These are phyloP conservation scores for Sesamia inferens DNA, from an alignment of 2,888 invertebrate genomes.

Conservation along the genomic window DNA sequence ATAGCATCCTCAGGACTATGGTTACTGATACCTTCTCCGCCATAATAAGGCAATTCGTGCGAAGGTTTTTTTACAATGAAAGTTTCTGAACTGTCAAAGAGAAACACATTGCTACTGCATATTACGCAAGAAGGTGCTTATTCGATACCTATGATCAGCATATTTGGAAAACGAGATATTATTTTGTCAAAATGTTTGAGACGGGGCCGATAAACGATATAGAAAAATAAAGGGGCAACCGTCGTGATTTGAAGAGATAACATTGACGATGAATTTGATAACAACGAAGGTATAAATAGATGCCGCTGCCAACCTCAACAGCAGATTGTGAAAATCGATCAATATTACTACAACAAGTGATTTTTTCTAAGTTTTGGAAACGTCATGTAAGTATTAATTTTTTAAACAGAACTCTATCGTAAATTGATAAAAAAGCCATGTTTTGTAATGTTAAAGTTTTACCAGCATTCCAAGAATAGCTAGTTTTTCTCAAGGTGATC, in stretches of 20 bases:
- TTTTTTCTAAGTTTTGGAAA: conserved; percentile 35
- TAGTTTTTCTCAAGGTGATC: background rate
- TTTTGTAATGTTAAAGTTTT: background rate
- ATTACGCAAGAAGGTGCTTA: too few species aligned
- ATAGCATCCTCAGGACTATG: too few species aligned
- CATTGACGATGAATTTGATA: conserved; percentile 66
- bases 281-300: conserved; percentile 68
- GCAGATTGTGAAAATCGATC: conserved; percentile 52
- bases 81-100: too few species aligned
- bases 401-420: background rate
- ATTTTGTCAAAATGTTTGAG: conserved; percentile 13
- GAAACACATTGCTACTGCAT: too few species aligned
- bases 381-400: conserved; percentile 53
- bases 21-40: too few species aligned
- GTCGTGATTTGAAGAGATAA: conserved; percentile 55
- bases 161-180: background rate
- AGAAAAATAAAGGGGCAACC: conserved; percentile 51
- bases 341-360: conserved; percentile 38
- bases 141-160: background rate
- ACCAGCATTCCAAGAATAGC: background rate
- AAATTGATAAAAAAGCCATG: background rate
- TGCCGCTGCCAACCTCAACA: conserved; percentile 34
- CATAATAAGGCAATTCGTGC: too few species aligned
- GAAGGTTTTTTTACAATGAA: too few species aligned
- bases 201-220: conserved; percentile 41